Base-by-base conservation (phyloP, 2,113 vertebrate genomes). In the Pavo muticus region DNA sequence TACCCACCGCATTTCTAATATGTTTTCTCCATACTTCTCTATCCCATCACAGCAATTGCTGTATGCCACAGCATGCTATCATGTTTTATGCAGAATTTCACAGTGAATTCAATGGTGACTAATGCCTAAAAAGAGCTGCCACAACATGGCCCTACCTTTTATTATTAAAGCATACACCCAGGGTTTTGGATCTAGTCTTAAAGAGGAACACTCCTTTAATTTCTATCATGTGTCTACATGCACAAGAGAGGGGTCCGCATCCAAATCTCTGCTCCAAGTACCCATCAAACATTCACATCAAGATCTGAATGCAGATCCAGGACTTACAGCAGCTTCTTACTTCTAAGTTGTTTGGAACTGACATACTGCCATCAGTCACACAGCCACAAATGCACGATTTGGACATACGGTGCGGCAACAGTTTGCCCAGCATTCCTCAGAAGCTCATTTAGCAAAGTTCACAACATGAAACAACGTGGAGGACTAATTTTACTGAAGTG, bases 71-170 rank as follows among this genome's bases (percentile, higher is more conserved):
- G 95, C 94, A 95, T 82, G 94, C 90, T 92, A 88, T 95, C 96
- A 95, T 93, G 93, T 96, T 95, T 96, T 95, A 96, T 93, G 90
- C 90, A 95, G 86, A 95, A 92, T 93, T 96, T 94, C 93, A 90
- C 90, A 90, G 93, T 69, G 90, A 94, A 95, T 94, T 95, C 94
- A 95, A 82, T 90, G 65, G 94, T 94, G 91, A 87, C 86, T 95
- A 94, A 95, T 95, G 90, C 76, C 82, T 86, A 91, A 95, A 94
- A 91, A 93, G 87, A 94, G 67, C 90, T 95, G 73, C 93, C 88
- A 95, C 73, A 73, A 94, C 94, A 61, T 30, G 63, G 92, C 30
- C 52, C 86, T 90, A 69, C 39, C 76, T 94, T 90, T 80, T 71
- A 68, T 72, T 64, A 40, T 42, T 52, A 88, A 90, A 85, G 88